These are phyloP conservation scores for Lapara coniferarum DNA, from an alignment of 2,888 invertebrate genomes.

Conservation along the genomic window DNA sequence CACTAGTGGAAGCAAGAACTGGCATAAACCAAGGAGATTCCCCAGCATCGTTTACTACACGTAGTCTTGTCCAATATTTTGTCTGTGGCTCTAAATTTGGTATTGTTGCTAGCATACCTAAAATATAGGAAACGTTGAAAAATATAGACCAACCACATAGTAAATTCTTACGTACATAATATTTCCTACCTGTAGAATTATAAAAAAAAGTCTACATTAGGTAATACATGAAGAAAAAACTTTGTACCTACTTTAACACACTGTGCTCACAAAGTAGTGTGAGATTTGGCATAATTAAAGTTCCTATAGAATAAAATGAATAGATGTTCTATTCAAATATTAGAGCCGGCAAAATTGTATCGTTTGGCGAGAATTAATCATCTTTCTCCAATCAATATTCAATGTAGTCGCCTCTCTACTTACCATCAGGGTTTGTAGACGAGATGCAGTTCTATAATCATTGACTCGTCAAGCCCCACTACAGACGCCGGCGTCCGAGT, in stretches of 20 bases:
- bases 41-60: constrained; percentile 58
- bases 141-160: not conserved
- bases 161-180: not conserved
- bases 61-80: constrained; percentile 60
- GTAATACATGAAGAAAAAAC: too few relatives aligned
- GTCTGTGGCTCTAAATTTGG: constrained; percentile 52
- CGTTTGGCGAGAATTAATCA: not conserved
- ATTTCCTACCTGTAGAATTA: not conserved
- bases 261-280: too few relatives aligned
- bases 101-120: constrained; percentile 48
- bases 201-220: too few relatives aligned
- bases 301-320: too few relatives aligned
- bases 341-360: too few relatives aligned
- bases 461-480: too few relatives aligned
- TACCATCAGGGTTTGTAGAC: not conserved
- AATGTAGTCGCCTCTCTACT: not conserved
- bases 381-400: not conserved
- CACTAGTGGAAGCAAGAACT: constrained; percentile 42
- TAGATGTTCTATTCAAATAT: too few relatives aligned
- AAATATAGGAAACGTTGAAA: constrained; percentile 28
- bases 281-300: too few relatives aligned
- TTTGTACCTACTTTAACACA: too few relatives aligned
- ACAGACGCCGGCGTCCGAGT: too few relatives aligned
- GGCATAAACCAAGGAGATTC: constrained; percentile 60
- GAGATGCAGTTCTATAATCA: too few relatives aligned